Conservation (phyloP, 2,113 vertebrate species). For the Boulengeromyrus knoepffleri region DNA sequence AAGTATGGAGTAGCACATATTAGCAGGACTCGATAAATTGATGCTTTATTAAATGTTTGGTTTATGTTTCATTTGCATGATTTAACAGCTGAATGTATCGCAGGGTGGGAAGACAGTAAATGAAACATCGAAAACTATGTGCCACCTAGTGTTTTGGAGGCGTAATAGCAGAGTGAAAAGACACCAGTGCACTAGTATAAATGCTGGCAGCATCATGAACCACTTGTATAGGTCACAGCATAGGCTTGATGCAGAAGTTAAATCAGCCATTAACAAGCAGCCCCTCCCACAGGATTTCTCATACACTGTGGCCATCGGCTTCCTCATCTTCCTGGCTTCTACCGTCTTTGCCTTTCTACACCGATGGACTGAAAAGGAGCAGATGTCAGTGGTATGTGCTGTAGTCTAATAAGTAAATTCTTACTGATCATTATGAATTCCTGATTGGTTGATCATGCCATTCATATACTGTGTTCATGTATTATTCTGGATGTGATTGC, state of each 20-base stretch:
- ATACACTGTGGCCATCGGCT: conserved; percentile 36
- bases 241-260: neutral
- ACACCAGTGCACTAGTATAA: neutral
- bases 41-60: neutral
- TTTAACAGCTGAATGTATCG: neutral
- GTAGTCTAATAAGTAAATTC: neutral
- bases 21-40: neutral
- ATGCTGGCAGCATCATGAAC: neutral
- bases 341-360: conserved; percentile 49
- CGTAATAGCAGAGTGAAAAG: neutral
- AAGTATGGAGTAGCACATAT: neutral
- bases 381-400: conserved; percentile 61
- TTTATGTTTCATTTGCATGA: neutral
- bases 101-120: neutral
- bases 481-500: neutral
- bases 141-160: neutral
- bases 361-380: conserved; percentile 40
- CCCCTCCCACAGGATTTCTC: conserved; percentile 61
- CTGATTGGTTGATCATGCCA: neutral
- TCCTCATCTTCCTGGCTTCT: conserved; percentile 62
- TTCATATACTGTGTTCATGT: neutral
- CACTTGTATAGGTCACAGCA: neutral
- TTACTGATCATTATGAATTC: neutral
- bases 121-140: neutral
- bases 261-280: neutral